A percentile compares a stretch with the other conserved stretches of the same genome.
Conservation (phyloP, 2,797 vertebrate species). For the Malurus splendens region DNA sequence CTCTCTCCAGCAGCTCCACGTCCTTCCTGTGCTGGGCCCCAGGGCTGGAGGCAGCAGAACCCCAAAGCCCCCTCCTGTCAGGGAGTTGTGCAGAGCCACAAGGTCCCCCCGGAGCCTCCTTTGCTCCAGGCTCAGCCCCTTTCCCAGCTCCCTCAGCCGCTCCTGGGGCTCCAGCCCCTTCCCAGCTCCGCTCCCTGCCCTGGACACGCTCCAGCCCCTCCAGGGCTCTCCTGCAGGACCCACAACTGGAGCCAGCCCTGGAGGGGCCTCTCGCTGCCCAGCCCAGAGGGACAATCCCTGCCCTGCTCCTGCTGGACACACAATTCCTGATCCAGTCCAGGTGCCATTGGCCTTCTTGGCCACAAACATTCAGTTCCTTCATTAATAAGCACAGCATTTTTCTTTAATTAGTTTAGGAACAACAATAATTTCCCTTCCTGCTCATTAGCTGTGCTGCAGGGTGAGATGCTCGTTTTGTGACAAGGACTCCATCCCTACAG, state of each 20-base stretch:
- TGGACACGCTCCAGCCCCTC: neutral
- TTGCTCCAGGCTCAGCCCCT: neutral
- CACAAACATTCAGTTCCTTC: neutral
- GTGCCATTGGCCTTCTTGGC: fast-evolving
- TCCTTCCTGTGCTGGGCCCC: neutral
- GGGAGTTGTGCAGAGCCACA: neutral
- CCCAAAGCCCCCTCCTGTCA: neutral
- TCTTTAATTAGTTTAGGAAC: neutral
- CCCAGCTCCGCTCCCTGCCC: neutral
- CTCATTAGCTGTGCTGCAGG: neutral
- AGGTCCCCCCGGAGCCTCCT: neutral
- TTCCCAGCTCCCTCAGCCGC: neutral
- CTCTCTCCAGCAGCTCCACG: neutral
- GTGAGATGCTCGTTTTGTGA: neutral
- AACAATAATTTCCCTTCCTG: neutral
- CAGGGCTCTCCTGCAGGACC: neutral
- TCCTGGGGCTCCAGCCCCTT: neutral
- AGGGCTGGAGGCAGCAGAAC: neutral
- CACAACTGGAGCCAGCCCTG: neutral
- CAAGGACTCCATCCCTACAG: neutral
- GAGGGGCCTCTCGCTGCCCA: neutral
- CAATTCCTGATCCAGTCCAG: neutral
- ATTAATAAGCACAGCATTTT: neutral
- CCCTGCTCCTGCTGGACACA: neutral
- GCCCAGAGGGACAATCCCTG: neutral